Evolutionary conservation across 2,888 invertebrate genomes (phyloP).

Genomic region (Heliconius sara): DNA sequence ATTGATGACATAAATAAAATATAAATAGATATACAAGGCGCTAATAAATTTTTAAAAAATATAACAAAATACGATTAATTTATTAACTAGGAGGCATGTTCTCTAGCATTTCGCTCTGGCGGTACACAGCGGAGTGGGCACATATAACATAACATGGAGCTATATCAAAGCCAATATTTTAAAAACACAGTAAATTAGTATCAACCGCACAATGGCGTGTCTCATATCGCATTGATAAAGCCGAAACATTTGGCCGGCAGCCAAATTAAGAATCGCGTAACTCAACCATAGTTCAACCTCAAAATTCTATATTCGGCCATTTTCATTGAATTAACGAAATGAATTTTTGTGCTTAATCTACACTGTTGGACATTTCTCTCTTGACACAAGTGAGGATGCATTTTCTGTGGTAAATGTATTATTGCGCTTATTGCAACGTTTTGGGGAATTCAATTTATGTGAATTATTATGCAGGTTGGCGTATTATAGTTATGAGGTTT

Average conservation of each 20-base stretch:
- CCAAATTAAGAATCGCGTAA: constrained; percentile 48
- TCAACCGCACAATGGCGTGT: constrained; percentile 46
- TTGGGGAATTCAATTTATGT: constrained; percentile 11
- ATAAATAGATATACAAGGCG: too few relatives aligned
- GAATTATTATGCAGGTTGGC: constrained; percentile 4
- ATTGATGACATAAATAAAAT: too few relatives aligned
- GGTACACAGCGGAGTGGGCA: neutral
- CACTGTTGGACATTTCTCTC: constrained; percentile 31
- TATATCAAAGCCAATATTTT: constrained; percentile 44
- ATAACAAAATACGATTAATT: too few relatives aligned
- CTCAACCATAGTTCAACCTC: constrained; percentile 46
- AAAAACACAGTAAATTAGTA: constrained; percentile 47
- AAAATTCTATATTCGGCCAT: constrained; percentile 44
- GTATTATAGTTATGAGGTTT: neutral
- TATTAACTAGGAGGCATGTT: neutral
- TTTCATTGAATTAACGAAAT: constrained; percentile 47
- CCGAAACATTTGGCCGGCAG: constrained; percentile 45
- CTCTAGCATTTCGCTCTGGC: neutral
- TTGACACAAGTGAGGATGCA: constrained; percentile 23
- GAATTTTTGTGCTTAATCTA: constrained; percentile 41
- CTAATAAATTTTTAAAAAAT: too few relatives aligned
- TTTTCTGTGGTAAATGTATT: constrained; percentile 19
- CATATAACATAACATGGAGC: neutral
- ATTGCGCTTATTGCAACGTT: constrained; percentile 20
- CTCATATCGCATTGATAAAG: constrained; percentile 47